Percentiles rank a stretch among this genome's conserved stretches.
Evolutionary conservation across 2,113 vertebrate species (phyloP).

Genomic region (Thalassarche chlororhynchos): DNA sequence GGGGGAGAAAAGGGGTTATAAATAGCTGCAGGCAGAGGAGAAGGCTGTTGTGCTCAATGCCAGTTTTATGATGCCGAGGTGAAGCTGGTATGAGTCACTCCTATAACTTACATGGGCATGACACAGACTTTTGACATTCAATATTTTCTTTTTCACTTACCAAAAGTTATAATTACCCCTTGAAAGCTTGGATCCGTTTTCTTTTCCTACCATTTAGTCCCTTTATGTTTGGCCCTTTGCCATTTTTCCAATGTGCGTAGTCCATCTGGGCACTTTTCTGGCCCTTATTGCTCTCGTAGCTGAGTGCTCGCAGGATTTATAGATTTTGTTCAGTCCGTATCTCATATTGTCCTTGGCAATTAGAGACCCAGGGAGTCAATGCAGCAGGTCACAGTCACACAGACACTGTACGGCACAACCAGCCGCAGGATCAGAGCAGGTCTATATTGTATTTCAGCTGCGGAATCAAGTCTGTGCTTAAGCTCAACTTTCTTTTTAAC

Average conservation of each 20-base stretch:
- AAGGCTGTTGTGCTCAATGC: not conserved
- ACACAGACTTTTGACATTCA: not conserved
- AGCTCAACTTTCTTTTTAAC: not conserved
- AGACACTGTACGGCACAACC: not conserved
- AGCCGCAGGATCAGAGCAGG: not conserved
- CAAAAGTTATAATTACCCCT: not conserved
- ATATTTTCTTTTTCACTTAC: not conserved
- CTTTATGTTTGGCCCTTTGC: not conserved
- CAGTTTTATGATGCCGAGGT: not conserved
- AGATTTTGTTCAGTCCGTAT: not conserved
- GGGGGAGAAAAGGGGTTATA: not conserved
- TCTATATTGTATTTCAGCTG: not conserved
- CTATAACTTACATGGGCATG: not conserved
- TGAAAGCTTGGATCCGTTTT: not conserved
- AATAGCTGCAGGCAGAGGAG: not conserved
- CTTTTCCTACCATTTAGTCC: not conserved
- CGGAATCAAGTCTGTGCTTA: rapidly evolving
- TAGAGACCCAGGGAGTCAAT: not conserved
- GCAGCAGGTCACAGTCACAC: not conserved
- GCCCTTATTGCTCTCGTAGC: not conserved
- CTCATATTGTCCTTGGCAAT: not conserved
- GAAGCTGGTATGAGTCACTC: not conserved
- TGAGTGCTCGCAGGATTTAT: not conserved
- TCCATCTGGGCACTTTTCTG: not conserved
- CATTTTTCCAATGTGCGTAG: rapidly evolving